Conservation (phyloP, 1,140 invertebrate genomes). For the Tetranychus cinnabarinus region DNA sequence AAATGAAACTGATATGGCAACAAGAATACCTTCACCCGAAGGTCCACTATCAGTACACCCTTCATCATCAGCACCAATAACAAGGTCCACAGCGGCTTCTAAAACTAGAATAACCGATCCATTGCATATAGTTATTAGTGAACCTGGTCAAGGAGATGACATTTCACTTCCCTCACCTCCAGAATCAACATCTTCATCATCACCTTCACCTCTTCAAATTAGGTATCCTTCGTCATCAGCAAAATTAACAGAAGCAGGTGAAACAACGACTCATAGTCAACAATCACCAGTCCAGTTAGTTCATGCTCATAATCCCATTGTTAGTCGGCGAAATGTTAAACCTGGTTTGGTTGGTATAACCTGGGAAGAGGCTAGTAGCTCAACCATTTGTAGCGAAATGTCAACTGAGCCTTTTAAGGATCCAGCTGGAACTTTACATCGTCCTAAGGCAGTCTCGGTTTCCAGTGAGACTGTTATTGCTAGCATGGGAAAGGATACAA, state of each 20-base stretch:
- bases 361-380: background rate
- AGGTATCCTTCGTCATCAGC: too few species aligned
- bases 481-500: background rate
- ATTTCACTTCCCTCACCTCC: too few species aligned
- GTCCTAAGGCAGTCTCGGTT: background rate
- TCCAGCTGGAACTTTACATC: background rate
- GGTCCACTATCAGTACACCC: background rate
- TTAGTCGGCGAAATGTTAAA: background rate
- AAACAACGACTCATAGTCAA: too few species aligned
- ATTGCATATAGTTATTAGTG: background rate
- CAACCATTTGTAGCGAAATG: constrained; percentile 1
- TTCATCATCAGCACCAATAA: too few species aligned
- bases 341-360: background rate
- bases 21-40: background rate
- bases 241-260: too few species aligned
- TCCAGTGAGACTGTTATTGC: background rate
- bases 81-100: background rate
- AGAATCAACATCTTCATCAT: too few species aligned
- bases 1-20: too few species aligned
- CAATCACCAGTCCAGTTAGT: too few species aligned
- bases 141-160: background rate
- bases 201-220: too few species aligned
- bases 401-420: background rate
- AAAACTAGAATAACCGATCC: background rate
- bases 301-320: background rate